Evolutionary conservation across 2,113 vertebrate species (phyloP).

Genomic region (Grammomys dolichurus): DNA sequence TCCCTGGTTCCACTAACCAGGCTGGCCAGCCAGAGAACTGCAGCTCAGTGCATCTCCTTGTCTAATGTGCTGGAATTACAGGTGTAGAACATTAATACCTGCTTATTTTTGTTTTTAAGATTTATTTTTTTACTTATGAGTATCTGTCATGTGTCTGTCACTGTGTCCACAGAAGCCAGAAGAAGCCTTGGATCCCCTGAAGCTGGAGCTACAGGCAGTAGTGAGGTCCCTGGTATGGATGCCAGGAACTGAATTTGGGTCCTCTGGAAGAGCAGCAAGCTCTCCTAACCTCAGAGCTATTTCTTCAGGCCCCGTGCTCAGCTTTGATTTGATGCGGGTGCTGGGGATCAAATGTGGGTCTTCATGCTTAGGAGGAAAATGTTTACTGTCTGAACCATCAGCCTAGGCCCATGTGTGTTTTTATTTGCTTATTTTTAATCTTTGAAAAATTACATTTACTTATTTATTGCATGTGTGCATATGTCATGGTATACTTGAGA

Average conservation of each 20-base stretch:
- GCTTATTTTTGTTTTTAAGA: no score
- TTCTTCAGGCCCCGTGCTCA: background rate
- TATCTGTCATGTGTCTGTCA: background rate
- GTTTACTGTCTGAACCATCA: background rate
- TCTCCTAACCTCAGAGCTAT: background rate
- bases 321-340: background rate
- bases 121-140: background rate
- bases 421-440: background rate
- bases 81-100: no score
- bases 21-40: background rate
- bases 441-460: background rate
- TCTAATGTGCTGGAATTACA: background rate
- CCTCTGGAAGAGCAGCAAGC: background rate
- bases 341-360: background rate
- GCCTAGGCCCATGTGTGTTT: background rate
- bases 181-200: background rate
- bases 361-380: background rate
- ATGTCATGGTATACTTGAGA: background rate
- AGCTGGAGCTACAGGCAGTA: background rate
- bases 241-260: background rate
- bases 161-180: background rate
- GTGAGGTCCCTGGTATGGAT: background rate
- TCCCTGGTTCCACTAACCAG: background rate
- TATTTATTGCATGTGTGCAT: background rate
- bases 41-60: rapidly evolving